Percentiles rank a stretch among this genome's conserved stretches.
Evolutionary conservation across 2,888 invertebrate species (phyloP).

Genomic region (Athalia circularis): DNA sequence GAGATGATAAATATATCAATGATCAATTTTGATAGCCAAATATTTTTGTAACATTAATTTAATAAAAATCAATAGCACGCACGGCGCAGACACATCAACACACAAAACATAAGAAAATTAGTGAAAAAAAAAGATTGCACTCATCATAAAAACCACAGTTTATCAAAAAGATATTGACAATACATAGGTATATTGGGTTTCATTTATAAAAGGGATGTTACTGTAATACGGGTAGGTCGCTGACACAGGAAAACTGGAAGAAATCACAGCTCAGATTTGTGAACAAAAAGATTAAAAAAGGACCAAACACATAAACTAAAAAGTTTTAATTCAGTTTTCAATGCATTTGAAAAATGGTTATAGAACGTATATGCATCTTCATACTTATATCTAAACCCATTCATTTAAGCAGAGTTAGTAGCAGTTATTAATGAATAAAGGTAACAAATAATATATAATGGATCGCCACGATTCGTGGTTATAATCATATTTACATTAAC

Average conservation of each 20-base stretch:
- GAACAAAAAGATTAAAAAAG: too few relatives aligned
- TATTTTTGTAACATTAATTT: not conserved
- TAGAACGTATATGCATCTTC: slow-evolving; percentile 5
- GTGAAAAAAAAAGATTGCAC: not conserved
- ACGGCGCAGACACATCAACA: not conserved
- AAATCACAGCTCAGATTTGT: too few relatives aligned
- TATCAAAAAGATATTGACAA: not conserved
- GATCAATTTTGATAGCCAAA: not conserved
- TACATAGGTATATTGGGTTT: too few relatives aligned
- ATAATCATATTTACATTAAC: slow-evolving; percentile 4
- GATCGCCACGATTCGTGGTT: not conserved
- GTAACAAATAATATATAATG: not conserved
- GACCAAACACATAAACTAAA: too few relatives aligned
- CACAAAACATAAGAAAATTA: not conserved
- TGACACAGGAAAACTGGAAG: too few relatives aligned
- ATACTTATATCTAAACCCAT: not conserved
- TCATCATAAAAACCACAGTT: not conserved
- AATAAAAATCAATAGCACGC: too few relatives aligned
- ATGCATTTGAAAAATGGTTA: not conserved
- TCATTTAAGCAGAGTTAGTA: slow-evolving; percentile 3
- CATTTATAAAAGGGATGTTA: too few relatives aligned
- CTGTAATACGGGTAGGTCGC: too few relatives aligned
- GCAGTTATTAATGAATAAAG: slow-evolving; percentile 26
- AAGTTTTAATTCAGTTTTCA: too few relatives aligned
- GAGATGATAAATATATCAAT: slow-evolving; percentile 40